Percentiles rank a stretch among this genome's conserved stretches.
Conservation (phyloP, 2,797 vertebrate genomes). For the Ceyx erithaca region DNA sequence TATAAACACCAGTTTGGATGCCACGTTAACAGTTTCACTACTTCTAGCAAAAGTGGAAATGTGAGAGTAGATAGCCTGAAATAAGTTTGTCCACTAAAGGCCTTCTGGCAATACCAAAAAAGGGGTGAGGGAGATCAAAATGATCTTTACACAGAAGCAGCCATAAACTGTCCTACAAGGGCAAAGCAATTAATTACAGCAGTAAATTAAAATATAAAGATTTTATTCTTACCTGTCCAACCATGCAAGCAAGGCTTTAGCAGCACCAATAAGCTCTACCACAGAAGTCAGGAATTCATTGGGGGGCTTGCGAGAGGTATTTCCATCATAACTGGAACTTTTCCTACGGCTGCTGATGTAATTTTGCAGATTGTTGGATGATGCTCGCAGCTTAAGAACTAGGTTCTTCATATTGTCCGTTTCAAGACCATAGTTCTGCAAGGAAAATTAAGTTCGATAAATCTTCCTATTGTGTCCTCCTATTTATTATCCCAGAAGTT, state of each 20-base stretch:
- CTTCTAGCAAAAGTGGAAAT: background rate
- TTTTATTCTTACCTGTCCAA: conserved; percentile 87
- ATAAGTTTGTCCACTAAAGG: background rate
- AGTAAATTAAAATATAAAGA: background rate
- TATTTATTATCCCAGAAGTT: background rate
- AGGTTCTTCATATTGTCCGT: conserved; percentile 92
- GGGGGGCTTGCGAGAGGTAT: conserved; percentile 85
- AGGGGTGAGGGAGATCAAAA: accelerated
- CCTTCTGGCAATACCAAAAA: background rate
- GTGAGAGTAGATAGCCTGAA: background rate
- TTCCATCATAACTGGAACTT: conserved; percentile 83
- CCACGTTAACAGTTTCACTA: background rate
- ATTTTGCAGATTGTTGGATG: conserved; percentile 86
- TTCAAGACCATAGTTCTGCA: conserved; percentile 92
- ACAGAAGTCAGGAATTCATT: conserved; percentile 94
- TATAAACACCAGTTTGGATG: background rate
- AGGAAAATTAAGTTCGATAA: background rate
- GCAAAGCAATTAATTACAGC: background rate
- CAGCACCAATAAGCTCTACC: conserved; percentile 91
- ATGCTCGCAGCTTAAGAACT: conserved; percentile 85
- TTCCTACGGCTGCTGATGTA: conserved; percentile 87
- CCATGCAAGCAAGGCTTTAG: conserved; percentile 92
- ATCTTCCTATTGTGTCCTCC: background rate
- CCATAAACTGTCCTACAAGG: background rate
- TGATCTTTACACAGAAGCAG: background rate